phyloP scores from a whole-genome alignment of 2,113 vertebrate species.

The Leptocoma aspasia region DNA sequence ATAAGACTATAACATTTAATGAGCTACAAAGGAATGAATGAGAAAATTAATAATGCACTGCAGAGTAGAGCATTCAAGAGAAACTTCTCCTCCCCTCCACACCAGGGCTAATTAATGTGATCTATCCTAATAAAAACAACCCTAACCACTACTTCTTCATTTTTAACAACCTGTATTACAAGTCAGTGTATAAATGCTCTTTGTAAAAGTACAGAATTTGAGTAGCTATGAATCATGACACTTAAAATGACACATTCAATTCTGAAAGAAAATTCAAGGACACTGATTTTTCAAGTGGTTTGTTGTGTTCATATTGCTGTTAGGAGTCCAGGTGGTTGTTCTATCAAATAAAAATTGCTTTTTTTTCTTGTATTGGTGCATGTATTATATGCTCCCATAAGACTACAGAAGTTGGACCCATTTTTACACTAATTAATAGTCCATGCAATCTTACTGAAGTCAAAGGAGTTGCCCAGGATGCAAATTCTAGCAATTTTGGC shows the following conservation, averaged over 20 bases:
- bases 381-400: neutral
- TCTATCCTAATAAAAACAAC: conserved; percentile 33
- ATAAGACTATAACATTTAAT: conserved; percentile 16
- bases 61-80: neutral
- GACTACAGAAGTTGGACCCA: neutral
- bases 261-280: conserved; percentile 13
- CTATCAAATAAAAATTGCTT: neutral
- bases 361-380: neutral
- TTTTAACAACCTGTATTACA: conserved; percentile 11
- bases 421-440: neutral
- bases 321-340: neutral
- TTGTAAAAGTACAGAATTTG: conserved; percentile 9
- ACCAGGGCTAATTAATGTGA: conserved; percentile 35
- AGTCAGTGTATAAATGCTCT: neutral
- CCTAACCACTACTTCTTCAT: conserved; percentile 12
- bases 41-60: conserved; percentile 34
- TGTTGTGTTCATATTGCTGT: neutral
- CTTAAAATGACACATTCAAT: neutral
- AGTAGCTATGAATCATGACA: conserved; percentile 39
- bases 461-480: neutral
- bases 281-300: conserved; percentile 10
- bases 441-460: neutral
- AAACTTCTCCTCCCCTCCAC: conserved; percentile 4
- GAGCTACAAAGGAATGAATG: conserved; percentile 10
- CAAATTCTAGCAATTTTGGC: neutral